These are phyloP conservation scores for Crotalus tigris DNA, from an alignment of 2,113 vertebrate genomes.

Conservation along the genomic window DNA sequence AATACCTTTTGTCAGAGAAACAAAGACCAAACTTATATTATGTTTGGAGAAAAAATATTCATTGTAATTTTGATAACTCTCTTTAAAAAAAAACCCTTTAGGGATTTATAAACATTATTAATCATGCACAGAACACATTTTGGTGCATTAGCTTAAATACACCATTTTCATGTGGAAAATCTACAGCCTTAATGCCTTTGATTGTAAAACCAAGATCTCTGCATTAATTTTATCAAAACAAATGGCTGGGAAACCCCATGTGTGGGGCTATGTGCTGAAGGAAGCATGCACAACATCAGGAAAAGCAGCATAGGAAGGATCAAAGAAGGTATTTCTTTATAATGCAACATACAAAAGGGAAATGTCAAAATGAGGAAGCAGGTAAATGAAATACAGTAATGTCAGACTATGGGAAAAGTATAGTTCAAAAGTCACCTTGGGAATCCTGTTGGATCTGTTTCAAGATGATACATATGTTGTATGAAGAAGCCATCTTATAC, in stretches of 20 bases:
- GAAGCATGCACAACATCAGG: slow-evolving; percentile 39
- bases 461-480: not conserved
- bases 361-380: slow-evolving; percentile 47
- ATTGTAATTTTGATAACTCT: slow-evolving; percentile 53
- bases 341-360: slow-evolving; percentile 34
- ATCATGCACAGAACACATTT: slow-evolving; percentile 44
- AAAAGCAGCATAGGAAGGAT: slow-evolving; percentile 41
- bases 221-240: slow-evolving; percentile 62
- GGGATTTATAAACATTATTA: slow-evolving; percentile 59
- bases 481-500: not conserved
- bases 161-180: slow-evolving; percentile 55
- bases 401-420: not conserved
- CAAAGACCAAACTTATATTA: slow-evolving; percentile 47
- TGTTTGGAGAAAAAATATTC: slow-evolving; percentile 30
- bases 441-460: slow-evolving; percentile 25
- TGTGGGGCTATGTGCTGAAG: slow-evolving; percentile 55
- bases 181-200: slow-evolving; percentile 52
- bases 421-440: slow-evolving; percentile 1
- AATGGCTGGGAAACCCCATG: slow-evolving; percentile 35
- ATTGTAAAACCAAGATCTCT: slow-evolving; percentile 61
- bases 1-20: slow-evolving; percentile 47
- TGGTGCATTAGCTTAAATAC: slow-evolving; percentile 43
- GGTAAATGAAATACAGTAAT: slow-evolving; percentile 40
- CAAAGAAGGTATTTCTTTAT: slow-evolving; percentile 38
- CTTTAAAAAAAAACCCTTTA: slow-evolving; percentile 26